These are phyloP conservation scores for Trichomycterus rosablanca DNA, from an alignment of 2,113 vertebrate species.

Conservation along the genomic window DNA sequence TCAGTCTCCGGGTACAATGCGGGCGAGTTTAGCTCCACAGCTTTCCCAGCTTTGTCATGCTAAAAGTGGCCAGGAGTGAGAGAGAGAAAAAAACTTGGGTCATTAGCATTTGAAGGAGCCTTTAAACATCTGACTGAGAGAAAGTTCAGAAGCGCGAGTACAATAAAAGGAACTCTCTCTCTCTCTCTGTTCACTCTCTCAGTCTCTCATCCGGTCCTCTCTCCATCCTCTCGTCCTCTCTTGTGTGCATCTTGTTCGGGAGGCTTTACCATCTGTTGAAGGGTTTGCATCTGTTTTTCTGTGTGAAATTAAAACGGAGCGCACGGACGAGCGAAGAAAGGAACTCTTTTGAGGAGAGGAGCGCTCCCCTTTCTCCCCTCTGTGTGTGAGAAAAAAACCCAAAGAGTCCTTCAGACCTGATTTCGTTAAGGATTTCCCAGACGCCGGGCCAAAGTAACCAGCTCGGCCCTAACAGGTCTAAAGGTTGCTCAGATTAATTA, in stretches of 20 bases:
- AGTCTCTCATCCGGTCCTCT: neutral
- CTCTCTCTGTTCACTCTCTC: slow-evolving; percentile 19
- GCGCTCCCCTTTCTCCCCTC: neutral
- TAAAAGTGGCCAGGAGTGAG: slow-evolving; percentile 42
- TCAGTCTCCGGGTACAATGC: slow-evolving; percentile 43
- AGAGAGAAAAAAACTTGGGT: slow-evolving; percentile 19
- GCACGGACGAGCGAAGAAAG: slow-evolving; percentile 19
- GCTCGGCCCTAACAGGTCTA: neutral
- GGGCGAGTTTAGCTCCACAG: slow-evolving; percentile 47
- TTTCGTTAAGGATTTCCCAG: slow-evolving; percentile 12
- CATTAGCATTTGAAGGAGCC: slow-evolving; percentile 53
- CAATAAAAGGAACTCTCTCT: slow-evolving; percentile 19
- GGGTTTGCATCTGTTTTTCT: slow-evolving; percentile 34
- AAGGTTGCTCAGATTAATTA: too few relatives aligned
- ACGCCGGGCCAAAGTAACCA: neutral
- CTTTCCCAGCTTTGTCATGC: slow-evolving; percentile 54
- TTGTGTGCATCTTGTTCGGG: slow-evolving; percentile 36
- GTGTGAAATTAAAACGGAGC: slow-evolving; percentile 38
- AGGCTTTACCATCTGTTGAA: slow-evolving; percentile 46
- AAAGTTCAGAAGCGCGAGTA: slow-evolving; percentile 34
- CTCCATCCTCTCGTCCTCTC: neutral
- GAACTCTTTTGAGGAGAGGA: slow-evolving; percentile 23
- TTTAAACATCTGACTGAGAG: slow-evolving; percentile 47
- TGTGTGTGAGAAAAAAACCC: slow-evolving; percentile 24
- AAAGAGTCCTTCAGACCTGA: slow-evolving; percentile 13